phyloP scores from a whole-genome alignment of 1,140 invertebrate species.

The Acromyrmex heyeri region DNA sequence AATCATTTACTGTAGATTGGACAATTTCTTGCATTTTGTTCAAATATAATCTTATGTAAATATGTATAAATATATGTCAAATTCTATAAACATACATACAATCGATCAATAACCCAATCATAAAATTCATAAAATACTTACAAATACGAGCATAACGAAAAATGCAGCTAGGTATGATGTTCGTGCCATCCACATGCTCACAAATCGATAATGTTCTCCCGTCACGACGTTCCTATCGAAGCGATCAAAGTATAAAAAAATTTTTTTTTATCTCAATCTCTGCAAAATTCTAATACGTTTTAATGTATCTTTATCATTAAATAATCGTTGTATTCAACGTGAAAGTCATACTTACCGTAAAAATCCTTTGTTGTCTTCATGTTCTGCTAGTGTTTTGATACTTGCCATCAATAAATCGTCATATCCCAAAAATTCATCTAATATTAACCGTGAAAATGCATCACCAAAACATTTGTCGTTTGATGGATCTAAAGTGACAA shows the following conservation, averaged over 20 bases:
- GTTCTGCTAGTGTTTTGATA: conserved; percentile 97
- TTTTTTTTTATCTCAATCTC: background rate
- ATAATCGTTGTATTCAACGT: conserved; percentile 18
- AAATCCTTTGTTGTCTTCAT: conserved; percentile 98
- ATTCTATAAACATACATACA: background rate
- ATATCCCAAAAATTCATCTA: conserved; percentile 98
- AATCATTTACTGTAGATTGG: background rate
- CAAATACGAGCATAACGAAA: conserved; percentile 99
- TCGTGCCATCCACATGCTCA: conserved; percentile 98
- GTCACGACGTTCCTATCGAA: conserved; percentile 96
- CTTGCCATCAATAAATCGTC: conserved; percentile 99
- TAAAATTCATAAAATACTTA: conserved; percentile 89
- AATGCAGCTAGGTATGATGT: conserved; percentile 97
- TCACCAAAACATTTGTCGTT: conserved; percentile 98
- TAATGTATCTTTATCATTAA: background rate
- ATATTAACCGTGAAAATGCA: conserved; percentile 94
- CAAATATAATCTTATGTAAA: background rate
- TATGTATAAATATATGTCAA: background rate
- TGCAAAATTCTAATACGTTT: background rate
- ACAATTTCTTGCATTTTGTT: background rate
- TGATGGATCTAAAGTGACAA: conserved; percentile 96
- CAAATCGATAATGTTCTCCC: conserved; percentile 99
- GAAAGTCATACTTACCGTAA: conserved; percentile 88
- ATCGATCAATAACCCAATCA: background rate
- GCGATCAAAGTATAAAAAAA: conserved; percentile 63